Evolutionary conservation across 2,113 vertebrate genomes (phyloP).

Genomic region (Benitochromis conjunctus): DNA sequence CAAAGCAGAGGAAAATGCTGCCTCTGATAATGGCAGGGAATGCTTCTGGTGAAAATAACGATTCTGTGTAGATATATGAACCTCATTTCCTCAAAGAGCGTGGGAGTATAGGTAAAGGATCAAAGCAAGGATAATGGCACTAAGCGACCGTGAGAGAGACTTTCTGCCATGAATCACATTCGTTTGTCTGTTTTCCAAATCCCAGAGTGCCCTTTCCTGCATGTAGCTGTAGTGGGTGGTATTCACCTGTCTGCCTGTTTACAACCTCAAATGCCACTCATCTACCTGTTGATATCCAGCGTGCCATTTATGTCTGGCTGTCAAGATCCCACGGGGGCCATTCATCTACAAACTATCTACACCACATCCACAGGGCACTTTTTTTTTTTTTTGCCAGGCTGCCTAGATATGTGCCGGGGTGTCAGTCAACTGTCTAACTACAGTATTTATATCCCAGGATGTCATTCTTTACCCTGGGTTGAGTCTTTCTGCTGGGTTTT

Average conservation of each 20-base stretch:
- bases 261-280: neutral
- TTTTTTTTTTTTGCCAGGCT: conserved; percentile 5
- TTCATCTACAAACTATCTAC: conserved; percentile 28
- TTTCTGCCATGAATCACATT: neutral
- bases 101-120: neutral
- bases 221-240: neutral
- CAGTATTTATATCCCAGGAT: neutral
- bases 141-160: neutral
- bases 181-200: neutral
- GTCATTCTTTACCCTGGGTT: neutral
- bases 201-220: neutral
- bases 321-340: neutral
- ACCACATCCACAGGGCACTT: neutral
- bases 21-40: neutral
- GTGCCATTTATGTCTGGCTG: conserved; percentile 31
- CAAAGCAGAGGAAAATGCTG: conserved; percentile 5
- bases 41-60: conserved; percentile 1
- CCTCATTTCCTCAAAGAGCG: neutral
- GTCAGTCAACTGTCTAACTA: conserved; percentile 26
- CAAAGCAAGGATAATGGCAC: neutral
- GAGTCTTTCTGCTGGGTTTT: neutral
- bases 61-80: neutral
- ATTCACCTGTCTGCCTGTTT: neutral
- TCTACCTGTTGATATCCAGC: conserved; percentile 21
- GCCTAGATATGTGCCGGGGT: neutral